Evolutionary conservation across 2,888 invertebrate species (phyloP), one percentile per base, ranked within the genome.

Genomic region (Trissolcus japonicus): DNA sequence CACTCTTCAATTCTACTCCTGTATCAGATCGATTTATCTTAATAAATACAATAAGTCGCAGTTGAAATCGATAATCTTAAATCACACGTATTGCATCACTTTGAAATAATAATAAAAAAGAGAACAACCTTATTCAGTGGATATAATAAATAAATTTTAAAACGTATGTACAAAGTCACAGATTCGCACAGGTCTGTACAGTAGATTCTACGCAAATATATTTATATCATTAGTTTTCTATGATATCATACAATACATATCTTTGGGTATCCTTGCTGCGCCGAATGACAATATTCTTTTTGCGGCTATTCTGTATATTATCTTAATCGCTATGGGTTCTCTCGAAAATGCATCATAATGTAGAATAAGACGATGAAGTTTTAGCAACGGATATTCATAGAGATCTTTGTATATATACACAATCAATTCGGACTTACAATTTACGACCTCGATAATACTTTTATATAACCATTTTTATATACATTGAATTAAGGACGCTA

Each of bases 71-170:
- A 67, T 62, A 63, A 72, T 61, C 55, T 11, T 77, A 77, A 73
- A 68, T 77, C 77, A 73, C 72, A 73, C 77, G 41, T 73, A 77
- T 77, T 77, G 76, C 77, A 73, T 77, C 73, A 77, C 65, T 77
- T 73, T 60, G 35, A 72, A 77, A 68, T 63, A 73, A 35, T 35
- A 35, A 35, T 35, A 35, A 35, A 35, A 35, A 77, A 73, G 65
- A 63, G 51, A 68, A 63, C 50, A 71, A 68, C 43, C 51, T 46
- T 76, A 57, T 46, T 55, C 51, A 50, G 50, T 67, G 72, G 46
- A 67, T 76, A 67, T 76, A 77, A 72, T 72, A 72, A 72, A 72
- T 72, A 72, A 62, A 67, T 55, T n/a, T 71, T 43, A 62, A 72
- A 72, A 76, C 63, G 35, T 76, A 76, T 76, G 46, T 76, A 76